Conservation (phyloP, 2,797 vertebrate species). For the Catostomus latipinnis region DNA sequence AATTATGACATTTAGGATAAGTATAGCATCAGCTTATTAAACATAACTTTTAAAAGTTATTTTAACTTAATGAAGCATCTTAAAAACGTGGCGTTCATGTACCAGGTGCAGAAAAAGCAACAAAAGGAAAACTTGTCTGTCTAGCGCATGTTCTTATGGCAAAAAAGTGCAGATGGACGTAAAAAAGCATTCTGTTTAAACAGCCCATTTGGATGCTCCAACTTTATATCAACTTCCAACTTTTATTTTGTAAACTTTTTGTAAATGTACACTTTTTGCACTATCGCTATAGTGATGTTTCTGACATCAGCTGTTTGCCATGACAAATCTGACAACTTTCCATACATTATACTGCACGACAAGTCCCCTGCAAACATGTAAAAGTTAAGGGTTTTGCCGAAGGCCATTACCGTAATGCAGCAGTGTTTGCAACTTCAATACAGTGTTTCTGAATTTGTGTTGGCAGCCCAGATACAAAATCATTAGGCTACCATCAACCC, state of each 20-base stretch:
- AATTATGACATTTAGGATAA: constrained; percentile 7
- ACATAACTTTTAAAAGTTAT: neutral
- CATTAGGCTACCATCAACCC: neutral
- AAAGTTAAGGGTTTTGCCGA: neutral
- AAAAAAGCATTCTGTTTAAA: no score
- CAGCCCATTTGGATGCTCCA: no score
- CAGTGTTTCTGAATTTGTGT: neutral
- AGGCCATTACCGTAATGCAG: neutral
- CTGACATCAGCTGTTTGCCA: neutral
- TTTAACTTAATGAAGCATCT: no score
- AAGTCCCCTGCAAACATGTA: neutral
- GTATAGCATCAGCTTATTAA: constrained; percentile 13
- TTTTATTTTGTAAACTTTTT: neutral
- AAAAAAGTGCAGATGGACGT: no score
- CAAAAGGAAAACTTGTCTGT: no score
- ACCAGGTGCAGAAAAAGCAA: no score
- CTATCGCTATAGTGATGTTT: neutral
- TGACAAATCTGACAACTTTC: neutral
- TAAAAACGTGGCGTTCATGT: no score
- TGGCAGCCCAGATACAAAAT: neutral
- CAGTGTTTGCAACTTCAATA: neutral
- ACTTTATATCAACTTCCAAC: no score
- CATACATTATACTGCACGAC: neutral
- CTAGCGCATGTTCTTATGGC: no score
- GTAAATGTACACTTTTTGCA: neutral